Conservation (phyloP, 1,140 invertebrate genomes). For the Archivesica marissinica region DNA sequence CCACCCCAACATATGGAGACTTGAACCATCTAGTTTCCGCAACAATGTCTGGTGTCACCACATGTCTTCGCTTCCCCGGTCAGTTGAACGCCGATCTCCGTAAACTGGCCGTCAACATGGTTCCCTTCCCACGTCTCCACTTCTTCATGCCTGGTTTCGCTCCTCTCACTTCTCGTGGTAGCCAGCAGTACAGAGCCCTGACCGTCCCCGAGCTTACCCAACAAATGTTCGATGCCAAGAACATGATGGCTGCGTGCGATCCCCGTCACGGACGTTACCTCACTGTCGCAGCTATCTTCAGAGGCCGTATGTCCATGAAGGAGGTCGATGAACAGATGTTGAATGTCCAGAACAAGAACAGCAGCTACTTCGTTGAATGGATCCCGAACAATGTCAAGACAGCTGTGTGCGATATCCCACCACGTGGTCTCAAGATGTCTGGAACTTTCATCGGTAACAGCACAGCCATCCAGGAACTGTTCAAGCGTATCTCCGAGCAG, state of each 20-base stretch:
- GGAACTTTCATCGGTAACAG: constrained; percentile 90
- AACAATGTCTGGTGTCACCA: constrained; percentile 91
- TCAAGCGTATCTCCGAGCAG: constrained; percentile 90
- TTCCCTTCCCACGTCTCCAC: constrained; percentile 88
- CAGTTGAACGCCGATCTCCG: constrained; percentile 92
- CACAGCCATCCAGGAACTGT: constrained; percentile 91
- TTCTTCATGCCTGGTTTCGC: constrained; percentile 93
- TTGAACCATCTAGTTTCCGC: constrained; percentile 86
- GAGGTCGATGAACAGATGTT: constrained; percentile 83
- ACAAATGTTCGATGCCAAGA: constrained; percentile 90
- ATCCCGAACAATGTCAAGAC: constrained; percentile 96
- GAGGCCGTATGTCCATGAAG: constrained; percentile 87
- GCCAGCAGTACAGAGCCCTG: constrained; percentile 85
- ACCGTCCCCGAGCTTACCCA: constrained; percentile 86
- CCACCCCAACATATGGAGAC: constrained; percentile 87
- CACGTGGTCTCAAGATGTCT: constrained; percentile 95
- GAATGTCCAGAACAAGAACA: constrained; percentile 86
- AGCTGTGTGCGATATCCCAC: constrained; percentile 97
- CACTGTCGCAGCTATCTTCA: constrained; percentile 95
- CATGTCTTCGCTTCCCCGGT: constrained; percentile 92
- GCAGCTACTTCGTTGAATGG: constrained; percentile 96
- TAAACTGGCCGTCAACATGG: constrained; percentile 93
- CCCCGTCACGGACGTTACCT: constrained; percentile 87
- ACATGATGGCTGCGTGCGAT: constrained; percentile 91
- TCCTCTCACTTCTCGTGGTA: constrained; percentile 87